phyloP scores from a whole-genome alignment of 2,113 vertebrate genomes.

The Poeciliopsis turrubarensis region DNA sequence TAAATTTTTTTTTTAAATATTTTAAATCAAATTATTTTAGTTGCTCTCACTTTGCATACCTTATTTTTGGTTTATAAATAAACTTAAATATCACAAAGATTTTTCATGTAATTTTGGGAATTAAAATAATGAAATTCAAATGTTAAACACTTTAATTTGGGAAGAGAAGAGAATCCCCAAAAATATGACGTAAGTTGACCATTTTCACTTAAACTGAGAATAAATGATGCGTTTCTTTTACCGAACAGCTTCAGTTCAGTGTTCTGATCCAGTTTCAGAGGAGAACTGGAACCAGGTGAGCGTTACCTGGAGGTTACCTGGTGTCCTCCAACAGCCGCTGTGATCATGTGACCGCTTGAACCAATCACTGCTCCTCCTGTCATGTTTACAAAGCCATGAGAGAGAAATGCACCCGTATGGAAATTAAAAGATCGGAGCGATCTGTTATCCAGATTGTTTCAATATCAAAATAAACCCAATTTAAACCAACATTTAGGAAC shows the following conservation, averaged over 20 bases:
- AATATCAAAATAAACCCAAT: not conserved
- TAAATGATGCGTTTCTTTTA: not conserved
- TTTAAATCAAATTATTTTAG: too few relatives aligned
- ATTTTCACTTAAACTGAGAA: too few relatives aligned
- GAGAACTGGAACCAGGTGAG: not conserved
- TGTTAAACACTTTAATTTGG: not conserved
- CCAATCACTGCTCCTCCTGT: slow-evolving; percentile 31
- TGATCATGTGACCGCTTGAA: slow-evolving; percentile 27
- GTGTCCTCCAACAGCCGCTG: not conserved
- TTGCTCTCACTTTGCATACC: too few relatives aligned
- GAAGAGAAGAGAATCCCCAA: not conserved
- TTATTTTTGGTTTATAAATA: too few relatives aligned
- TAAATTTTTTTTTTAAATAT: too few relatives aligned
- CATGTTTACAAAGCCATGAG: slow-evolving; percentile 46
- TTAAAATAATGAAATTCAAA: not conserved
- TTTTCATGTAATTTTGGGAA: not conserved
- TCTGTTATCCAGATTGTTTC: too few relatives aligned
- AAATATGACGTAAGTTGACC: too few relatives aligned
- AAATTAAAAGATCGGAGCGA: not conserved
- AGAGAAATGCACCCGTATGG: slow-evolving; percentile 18
- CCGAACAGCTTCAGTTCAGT: not conserved
- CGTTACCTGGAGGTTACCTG: not conserved
- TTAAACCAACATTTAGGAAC: not conserved
- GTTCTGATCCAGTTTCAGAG: not conserved
- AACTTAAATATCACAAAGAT: too few relatives aligned